A percentile compares a stretch with the other conserved stretches of the same genome.
phyloP scores from a whole-genome alignment of 2,797 vertebrate species.

The Mallotus villosus region DNA sequence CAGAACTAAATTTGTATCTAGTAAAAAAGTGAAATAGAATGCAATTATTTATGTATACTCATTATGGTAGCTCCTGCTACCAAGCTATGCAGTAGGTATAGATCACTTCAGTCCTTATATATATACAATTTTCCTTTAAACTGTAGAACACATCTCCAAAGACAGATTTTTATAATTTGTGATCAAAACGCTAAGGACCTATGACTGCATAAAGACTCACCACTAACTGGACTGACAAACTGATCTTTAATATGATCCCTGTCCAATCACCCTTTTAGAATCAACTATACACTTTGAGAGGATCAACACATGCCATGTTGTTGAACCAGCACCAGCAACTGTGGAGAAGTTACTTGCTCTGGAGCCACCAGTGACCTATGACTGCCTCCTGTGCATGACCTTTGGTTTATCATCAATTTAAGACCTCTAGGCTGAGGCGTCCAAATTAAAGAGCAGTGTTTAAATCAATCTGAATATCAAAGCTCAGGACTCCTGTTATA shows the following conservation, averaged over 20 bases:
- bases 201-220: no score
- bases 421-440: background rate
- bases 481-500: slow-evolving; percentile 45
- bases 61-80: no score
- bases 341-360: background rate
- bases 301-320: slow-evolving; percentile 11
- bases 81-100: no score
- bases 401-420: slow-evolving; percentile 8
- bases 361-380: slow-evolving; percentile 6
- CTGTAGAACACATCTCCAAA: no score
- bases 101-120: no score
- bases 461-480: slow-evolving; percentile 42
- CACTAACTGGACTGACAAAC: background rate
- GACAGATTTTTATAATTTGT: no score
- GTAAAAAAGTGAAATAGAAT: no score
- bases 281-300: background rate
- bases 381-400: background rate
- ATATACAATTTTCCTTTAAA: no score
- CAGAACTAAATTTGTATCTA: no score
- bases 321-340: slow-evolving; percentile 23
- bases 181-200: no score
- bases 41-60: no score
- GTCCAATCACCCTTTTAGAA: background rate
- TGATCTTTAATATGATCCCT: background rate
- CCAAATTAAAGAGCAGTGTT: slow-evolving; percentile 8